Conservation (phyloP, 2,113 vertebrate genomes). For the Scomber colias region DNA sequence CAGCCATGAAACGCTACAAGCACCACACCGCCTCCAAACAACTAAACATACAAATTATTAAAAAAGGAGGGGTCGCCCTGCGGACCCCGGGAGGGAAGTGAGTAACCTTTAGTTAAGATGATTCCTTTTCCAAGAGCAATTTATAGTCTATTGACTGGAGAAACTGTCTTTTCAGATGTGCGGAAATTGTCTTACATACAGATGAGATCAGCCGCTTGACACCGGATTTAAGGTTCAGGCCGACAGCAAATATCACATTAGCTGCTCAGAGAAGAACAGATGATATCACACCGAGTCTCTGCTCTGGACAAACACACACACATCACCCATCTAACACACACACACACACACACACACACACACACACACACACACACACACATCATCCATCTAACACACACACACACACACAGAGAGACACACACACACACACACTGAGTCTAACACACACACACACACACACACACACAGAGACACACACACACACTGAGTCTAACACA, state of each 20-base stretch:
- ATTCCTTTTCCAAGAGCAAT: constrained; percentile 93
- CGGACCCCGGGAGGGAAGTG: constrained; percentile 85
- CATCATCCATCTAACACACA: no score
- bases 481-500: no score
- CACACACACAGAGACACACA: no score
- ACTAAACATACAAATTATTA: constrained; percentile 99
- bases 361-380: no score
- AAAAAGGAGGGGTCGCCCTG: constrained; percentile 89
- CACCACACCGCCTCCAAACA: constrained; percentile 90
- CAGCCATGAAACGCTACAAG: constrained; percentile 88
- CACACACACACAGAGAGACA: no score
- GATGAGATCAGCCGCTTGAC: constrained; percentile 95
- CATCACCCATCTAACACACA: constrained; percentile 85
- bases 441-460: no score
- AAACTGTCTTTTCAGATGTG: constrained; percentile 92
- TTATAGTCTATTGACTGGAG: constrained; percentile 97
- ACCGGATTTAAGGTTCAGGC: constrained; percentile 82
- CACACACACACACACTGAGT: no score
- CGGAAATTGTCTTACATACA: constrained; percentile 98
- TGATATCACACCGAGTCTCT: constrained; percentile 90
- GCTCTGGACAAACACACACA: constrained; percentile 84
- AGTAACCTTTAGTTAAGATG: constrained; percentile 92
- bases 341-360: constrained; percentile 59
- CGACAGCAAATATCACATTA: constrained; percentile 90
- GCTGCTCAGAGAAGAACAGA: constrained; percentile 85